Conservation (phyloP, 2,797 vertebrate species). For the Melanotaenia pygmaea region DNA sequence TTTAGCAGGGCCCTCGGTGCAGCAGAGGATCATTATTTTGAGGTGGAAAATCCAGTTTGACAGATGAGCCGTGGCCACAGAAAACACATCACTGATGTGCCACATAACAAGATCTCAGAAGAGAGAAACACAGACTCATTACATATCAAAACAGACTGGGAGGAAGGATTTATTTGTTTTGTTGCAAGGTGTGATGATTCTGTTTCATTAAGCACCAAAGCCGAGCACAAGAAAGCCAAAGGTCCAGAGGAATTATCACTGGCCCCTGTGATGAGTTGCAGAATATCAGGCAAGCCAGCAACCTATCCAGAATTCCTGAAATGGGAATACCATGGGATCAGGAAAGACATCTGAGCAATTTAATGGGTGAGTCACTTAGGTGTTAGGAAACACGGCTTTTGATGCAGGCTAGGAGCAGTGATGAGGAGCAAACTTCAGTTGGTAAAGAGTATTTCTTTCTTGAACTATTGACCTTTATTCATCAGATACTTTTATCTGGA, state of each 20-base stretch:
- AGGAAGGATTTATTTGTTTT: conserved; percentile 97
- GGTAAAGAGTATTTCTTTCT: conserved; percentile 41
- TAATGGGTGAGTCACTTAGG: conserved; percentile 82
- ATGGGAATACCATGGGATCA: conserved; percentile 78
- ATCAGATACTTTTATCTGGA: background rate
- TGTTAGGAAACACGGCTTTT: conserved; percentile 63
- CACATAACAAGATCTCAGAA: conserved; percentile 99
- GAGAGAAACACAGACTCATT: conserved; percentile 94
- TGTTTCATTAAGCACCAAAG: conserved; percentile 91
- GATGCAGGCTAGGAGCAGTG: conserved; percentile 57
- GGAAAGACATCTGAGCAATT: conserved; percentile 76
- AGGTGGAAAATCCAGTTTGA: conserved; percentile 99
- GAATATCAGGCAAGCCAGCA: conserved; percentile 55
- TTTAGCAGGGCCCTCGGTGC: conserved; percentile 89
- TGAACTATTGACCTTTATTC: background rate
- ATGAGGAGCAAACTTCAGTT: conserved; percentile 67
- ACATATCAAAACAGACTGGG: conserved; percentile 95
- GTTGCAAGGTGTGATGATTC: conserved; percentile 94
- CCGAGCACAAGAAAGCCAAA: conserved; percentile 74
- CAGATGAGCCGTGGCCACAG: conserved; percentile 95
- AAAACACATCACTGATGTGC: conserved; percentile 93
- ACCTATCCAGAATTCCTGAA: conserved; percentile 47
- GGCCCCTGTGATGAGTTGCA: conserved; percentile 75
- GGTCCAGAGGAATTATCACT: conserved; percentile 79
- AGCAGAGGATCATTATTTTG: conserved; percentile 99